These are phyloP conservation scores for Hydropsyche betteni DNA, from an alignment of 2,888 invertebrate species.

Conservation along the genomic window DNA sequence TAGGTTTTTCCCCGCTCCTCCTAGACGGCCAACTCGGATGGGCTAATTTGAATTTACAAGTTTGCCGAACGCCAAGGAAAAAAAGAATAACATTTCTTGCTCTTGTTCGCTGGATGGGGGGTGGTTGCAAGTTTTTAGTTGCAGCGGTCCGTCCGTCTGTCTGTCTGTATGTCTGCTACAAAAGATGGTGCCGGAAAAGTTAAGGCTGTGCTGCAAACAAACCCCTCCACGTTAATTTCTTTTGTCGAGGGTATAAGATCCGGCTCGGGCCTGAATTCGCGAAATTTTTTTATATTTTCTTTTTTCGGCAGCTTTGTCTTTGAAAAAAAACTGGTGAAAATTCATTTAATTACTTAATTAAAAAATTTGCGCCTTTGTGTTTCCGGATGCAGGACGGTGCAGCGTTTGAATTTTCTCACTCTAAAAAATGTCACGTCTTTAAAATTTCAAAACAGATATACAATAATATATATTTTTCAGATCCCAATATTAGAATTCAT, in stretches of 20 bases:
- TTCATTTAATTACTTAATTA: conserved; percentile 32
- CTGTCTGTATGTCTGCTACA: conserved; percentile 35
- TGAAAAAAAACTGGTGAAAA: background rate
- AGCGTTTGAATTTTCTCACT: background rate
- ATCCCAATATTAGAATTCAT: too few relatives aligned
- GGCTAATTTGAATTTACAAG: conserved; percentile 52
- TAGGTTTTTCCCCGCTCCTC: background rate
- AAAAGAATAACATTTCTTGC: conserved; percentile 48
- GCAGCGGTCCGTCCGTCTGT: conserved; percentile 39
- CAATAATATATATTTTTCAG: too few relatives aligned
- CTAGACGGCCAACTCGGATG: conserved; percentile 47
- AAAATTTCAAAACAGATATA: too few relatives aligned
- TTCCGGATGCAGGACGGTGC: background rate
- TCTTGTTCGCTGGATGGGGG: conserved; percentile 14
- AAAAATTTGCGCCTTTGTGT: conserved; percentile 10
- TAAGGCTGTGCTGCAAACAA: conserved; percentile 33
- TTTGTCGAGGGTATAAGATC: conserved; percentile 40
- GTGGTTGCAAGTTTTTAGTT: conserved; percentile 44
- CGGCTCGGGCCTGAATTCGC: background rate
- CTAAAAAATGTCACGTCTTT: background rate
- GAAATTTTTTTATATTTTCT: background rate
- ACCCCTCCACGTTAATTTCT: conserved; percentile 48
- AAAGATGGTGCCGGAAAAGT: conserved; percentile 38
- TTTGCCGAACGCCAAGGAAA: conserved; percentile 38
- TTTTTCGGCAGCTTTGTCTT: conserved; percentile 10